These are phyloP conservation scores for Drosophila subsilvestris DNA, from an alignment of 2,888 invertebrate species.

Conservation along the genomic window DNA sequence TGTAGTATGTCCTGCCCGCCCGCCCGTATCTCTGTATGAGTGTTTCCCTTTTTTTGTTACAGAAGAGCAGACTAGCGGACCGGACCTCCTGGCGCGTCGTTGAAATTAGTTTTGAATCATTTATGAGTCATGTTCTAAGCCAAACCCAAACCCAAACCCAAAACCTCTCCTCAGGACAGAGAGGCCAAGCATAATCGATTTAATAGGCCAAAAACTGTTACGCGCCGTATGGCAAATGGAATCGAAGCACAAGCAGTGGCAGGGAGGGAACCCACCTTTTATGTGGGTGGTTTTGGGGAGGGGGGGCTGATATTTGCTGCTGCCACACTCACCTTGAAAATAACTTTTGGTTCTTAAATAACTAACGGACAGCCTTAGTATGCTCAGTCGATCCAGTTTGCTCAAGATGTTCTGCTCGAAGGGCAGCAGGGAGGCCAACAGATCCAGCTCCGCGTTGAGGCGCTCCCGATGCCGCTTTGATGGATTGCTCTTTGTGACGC, in stretches of 20 bases:
- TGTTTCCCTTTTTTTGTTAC: slow-evolving; percentile 14
- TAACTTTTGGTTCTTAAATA: slow-evolving; percentile 99
- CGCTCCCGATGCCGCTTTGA: slow-evolving; percentile 99
- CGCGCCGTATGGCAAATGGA: slow-evolving; percentile 62
- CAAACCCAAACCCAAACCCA: slow-evolving; percentile 13
- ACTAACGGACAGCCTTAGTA: slow-evolving; percentile 98
- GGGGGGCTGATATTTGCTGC: slow-evolving; percentile 4
- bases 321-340: slow-evolving; percentile 94
- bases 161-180: slow-evolving; percentile 30
- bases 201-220: slow-evolving; percentile 68
- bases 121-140: slow-evolving; percentile 77
- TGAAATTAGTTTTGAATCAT: slow-evolving; percentile 80
- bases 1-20: neutral
- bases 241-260: neutral
- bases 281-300: neutral
- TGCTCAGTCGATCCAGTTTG: slow-evolving; percentile 98
- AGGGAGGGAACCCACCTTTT: neutral
- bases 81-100: slow-evolving; percentile 64
- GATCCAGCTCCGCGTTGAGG: slow-evolving; percentile 98
- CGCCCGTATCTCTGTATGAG: slow-evolving; percentile 26
- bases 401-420: slow-evolving; percentile 99
- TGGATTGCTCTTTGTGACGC: slow-evolving; percentile 98
- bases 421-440: slow-evolving; percentile 96
- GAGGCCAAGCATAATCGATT: slow-evolving; percentile 67
- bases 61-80: slow-evolving; percentile 41